Evolutionary conservation across 2,113 vertebrate genomes (phyloP), one percentile per base, ranked within the genome.

Genomic region (Anser brachyrhynchus): DNA sequence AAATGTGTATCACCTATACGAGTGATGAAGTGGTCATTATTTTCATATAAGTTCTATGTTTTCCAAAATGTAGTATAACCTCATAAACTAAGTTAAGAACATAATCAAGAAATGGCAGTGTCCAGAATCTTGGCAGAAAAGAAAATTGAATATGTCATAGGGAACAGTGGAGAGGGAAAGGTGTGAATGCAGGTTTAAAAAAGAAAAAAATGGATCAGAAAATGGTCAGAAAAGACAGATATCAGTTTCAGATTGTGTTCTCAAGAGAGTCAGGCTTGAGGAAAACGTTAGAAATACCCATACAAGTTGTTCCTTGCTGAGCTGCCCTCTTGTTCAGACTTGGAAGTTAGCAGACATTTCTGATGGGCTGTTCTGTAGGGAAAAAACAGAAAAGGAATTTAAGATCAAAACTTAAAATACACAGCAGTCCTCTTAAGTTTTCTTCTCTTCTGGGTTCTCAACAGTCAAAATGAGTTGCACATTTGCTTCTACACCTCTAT

Each of bases 31-130:
- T 13, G 9, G 37, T 39, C 35, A 37, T 49, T 39, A 78, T 52
- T 67, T 87, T 83, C 33, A 72, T 3, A 14, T 52, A 35, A 78
- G 16, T 1, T 51, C 22, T 58, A 49, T 54, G n/a, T 37, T 67
- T 84, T 64, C 46, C 91, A 86, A 90, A 91, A 84, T 49, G 8
- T 41, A 72, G 12, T 85, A 76, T 61, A 78, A 43, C 14, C 21
- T 70, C 23, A 22, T 26, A 58, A 87, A 69, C 25, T 9, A 65
- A 79, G 15, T 58, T 29, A 66, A 39, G 31, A 64, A 44, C 10
- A 21, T 23, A 75, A 71, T 55, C 16, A 66, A 84, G 31, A 62
- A 66, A 66, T 71, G 4, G 41, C 1, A 12, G n/a, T 4, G 5
- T 31, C 57, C 44, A 29, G 55, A 28, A 37, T 46, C 31, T 74